phyloP scores from a whole-genome alignment of 92 coral and sea anemone genomes.

The Diadumene lineata region DNA sequence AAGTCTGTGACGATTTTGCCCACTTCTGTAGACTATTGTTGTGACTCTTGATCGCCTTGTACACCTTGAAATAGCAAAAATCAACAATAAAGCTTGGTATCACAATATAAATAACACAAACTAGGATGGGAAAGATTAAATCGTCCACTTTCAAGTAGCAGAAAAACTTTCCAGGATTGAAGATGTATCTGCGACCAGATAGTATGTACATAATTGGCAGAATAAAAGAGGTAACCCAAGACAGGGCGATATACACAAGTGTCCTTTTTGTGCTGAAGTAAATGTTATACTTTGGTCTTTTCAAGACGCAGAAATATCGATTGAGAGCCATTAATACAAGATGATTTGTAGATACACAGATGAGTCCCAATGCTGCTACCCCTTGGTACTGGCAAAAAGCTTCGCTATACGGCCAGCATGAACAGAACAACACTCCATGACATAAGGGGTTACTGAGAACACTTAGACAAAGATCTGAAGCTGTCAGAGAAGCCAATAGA shows the following conservation, averaged over 20 bases:
- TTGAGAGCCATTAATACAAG: conserved; percentile 62
- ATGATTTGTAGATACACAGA: conserved; percentile 46
- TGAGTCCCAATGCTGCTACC: conserved; percentile 47
- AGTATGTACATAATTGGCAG: conserved; percentile 57
- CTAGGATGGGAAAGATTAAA: conserved; percentile 19
- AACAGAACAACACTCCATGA: conserved; percentile 38
- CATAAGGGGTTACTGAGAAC: conserved; percentile 46
- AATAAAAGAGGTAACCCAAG: conserved; percentile 43
- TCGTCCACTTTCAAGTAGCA: conserved; percentile 43
- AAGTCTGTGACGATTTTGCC: not conserved
- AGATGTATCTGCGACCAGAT: conserved; percentile 51
- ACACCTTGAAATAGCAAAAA: conserved; percentile 47
- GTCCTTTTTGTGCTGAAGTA: conserved; percentile 47
- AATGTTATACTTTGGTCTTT: conserved; percentile 29
- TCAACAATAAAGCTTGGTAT: conserved; percentile 36
- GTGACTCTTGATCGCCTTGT: conserved; percentile 35
- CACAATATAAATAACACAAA: conserved; percentile 16
- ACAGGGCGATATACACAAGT: conserved; percentile 29
- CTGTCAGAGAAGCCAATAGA: conserved; percentile 54
- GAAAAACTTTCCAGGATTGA: conserved; percentile 70
- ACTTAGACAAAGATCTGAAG: conserved; percentile 61
- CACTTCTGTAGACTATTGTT: conserved; percentile 6
- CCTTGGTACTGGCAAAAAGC: conserved; percentile 69
- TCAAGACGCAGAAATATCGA: conserved; percentile 64
- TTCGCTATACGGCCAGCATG: conserved; percentile 55